Evolutionary conservation across 2,113 vertebrate species (phyloP), one percentile per base, ranked within the genome.

Genomic region (Fukomys damarensis): DNA sequence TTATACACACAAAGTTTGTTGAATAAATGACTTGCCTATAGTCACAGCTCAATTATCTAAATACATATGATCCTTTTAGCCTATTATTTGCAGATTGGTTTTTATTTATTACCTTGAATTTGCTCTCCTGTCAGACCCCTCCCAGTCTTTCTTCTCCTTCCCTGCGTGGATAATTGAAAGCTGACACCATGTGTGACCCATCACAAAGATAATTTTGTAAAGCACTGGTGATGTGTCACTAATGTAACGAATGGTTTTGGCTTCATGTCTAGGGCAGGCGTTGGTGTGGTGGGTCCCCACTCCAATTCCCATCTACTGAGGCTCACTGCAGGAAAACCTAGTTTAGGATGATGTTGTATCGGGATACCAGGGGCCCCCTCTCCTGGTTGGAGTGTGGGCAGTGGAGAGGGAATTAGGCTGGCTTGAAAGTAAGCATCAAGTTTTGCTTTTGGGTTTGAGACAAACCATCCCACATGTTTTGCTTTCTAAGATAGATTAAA

Each of bases 41-140:
- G 95, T 77, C 94, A 87, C 91, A 93, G 93, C 96, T 96, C 97
- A 93, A 86, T 97, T 97, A 97, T 58, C 84, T 70, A 90, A 94
- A 93, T 68, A 95, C 63, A 80, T 72, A 91, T 81, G 84, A 87
- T 81, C 92, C 87, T 90, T 94, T 80, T 58, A 66, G 68, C 84
- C 89, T 85, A 58, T 94, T 96, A 93, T 91, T 82, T 95, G 86
- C 56, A 68, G 79, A 58, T 59, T 8, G 26, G 9, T 61, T 94
- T 96, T 96, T 82, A 97, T 96, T 96, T 95, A 76, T 97, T 84
- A 66, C 81, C 66, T 80, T 56, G 61, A 94, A 94, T 89, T 83
- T 87, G 52, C 30, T 81, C 8, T 89, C 28, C 10, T 65, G 3
- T 43, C 65, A 41, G 84, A 66, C 89, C 28, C 30, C 58, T 41